Evolutionary conservation across 2,797 vertebrate species (phyloP).

Genomic region (Rhinophrynus dorsalis): DNA sequence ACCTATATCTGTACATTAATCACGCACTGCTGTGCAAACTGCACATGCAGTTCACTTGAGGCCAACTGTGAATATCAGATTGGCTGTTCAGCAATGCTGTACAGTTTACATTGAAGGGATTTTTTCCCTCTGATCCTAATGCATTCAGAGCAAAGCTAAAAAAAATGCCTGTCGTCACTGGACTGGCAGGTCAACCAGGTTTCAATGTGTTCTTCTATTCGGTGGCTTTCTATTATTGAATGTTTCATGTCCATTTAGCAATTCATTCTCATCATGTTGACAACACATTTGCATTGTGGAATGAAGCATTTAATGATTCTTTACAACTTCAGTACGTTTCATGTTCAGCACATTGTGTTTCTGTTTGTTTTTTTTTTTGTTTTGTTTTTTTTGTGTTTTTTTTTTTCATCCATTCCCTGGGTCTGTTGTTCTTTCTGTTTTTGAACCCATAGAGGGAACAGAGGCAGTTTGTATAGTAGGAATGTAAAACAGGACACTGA

Average conservation of each 20-base stretch:
- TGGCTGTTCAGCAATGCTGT: slow-evolving; percentile 29
- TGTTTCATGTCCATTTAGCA: slow-evolving; percentile 14
- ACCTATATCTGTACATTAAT: slow-evolving; percentile 49
- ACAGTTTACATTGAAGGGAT: slow-evolving; percentile 39
- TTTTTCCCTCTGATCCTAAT: slow-evolving; percentile 42
- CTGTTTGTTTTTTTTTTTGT: too few relatives aligned
- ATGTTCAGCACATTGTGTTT: slow-evolving; percentile 34
- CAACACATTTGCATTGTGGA: slow-evolving; percentile 41
- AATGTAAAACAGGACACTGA: slow-evolving; percentile 42
- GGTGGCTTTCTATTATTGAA: slow-evolving; percentile 30
- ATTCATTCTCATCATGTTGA: slow-evolving; percentile 34
- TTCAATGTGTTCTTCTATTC: slow-evolving; percentile 21
- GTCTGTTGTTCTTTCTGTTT: slow-evolving; percentile 39
- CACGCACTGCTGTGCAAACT: slow-evolving; percentile 44
- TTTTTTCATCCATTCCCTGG: slow-evolving; percentile 25
- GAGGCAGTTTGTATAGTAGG: slow-evolving; percentile 38
- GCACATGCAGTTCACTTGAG: slow-evolving; percentile 43
- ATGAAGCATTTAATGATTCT: slow-evolving; percentile 43
- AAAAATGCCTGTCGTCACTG: slow-evolving; percentile 36
- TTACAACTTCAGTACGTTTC: slow-evolving; percentile 32
- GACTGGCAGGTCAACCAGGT: slow-evolving; percentile 35
- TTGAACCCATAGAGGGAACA: slow-evolving; percentile 36
- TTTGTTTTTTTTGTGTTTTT: slow-evolving; percentile 38
- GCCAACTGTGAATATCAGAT: slow-evolving; percentile 43
- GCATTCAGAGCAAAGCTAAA: slow-evolving; percentile 25